These are phyloP conservation scores for Malacosoma neustria DNA, from an alignment of 2,888 invertebrate genomes.

Conservation along the genomic window DNA sequence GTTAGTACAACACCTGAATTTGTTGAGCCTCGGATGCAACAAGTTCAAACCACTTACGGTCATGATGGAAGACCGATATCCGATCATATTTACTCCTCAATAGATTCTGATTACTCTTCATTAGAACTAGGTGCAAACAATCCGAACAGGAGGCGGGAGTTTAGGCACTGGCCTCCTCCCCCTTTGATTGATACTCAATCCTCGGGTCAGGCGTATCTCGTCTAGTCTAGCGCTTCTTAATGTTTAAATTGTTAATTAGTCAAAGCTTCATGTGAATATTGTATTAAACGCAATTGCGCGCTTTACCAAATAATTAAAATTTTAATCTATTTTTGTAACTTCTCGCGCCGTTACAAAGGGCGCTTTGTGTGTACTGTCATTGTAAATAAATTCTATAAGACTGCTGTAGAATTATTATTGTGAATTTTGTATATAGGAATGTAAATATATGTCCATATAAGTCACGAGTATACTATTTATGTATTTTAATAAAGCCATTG, in stretches of 20 bases:
- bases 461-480: constrained; percentile 75
- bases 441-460: constrained; percentile 72
- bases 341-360: constrained; percentile 60
- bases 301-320: constrained; percentile 71
- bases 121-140: constrained; percentile 79
- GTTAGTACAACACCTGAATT: constrained; percentile 80
- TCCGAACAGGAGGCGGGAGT: constrained; percentile 56
- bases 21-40: constrained; percentile 45
- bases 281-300: constrained; percentile 56
- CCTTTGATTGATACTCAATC: constrained; percentile 58
- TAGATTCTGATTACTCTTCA: constrained; percentile 91
- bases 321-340: constrained; percentile 70
- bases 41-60: constrained; percentile 56
- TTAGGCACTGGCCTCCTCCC: constrained; percentile 64
- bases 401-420: constrained; percentile 70
- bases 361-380: constrained; percentile 62
- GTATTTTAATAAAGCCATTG: constrained; percentile 75
- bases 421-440: constrained; percentile 66
- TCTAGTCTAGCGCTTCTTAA: constrained; percentile 58
- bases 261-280: constrained; percentile 65
- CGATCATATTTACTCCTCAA: constrained; percentile 92
- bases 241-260: constrained; percentile 41
- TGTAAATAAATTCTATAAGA: constrained; percentile 74
- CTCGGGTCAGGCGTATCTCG: constrained; percentile 67
- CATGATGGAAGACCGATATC: constrained; percentile 83